These are phyloP conservation scores for Lethocerus indicus DNA, from an alignment of 1,140 invertebrate species.

Conservation along the genomic window DNA sequence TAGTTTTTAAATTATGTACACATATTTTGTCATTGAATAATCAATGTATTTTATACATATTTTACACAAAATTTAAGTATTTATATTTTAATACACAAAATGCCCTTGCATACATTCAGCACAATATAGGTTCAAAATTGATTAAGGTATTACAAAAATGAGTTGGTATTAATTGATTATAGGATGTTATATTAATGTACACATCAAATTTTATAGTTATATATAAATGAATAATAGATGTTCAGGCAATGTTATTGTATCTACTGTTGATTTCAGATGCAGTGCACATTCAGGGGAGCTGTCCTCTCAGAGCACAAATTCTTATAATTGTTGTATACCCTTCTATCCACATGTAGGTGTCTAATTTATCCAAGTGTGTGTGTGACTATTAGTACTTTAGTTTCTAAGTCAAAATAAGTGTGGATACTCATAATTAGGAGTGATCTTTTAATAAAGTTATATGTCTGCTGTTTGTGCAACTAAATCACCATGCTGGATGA, in stretches of 20 bases:
- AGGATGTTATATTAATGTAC: too few relatives aligned
- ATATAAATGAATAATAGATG: neutral
- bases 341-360: neutral
- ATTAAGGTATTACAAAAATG: too few relatives aligned
- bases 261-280: constrained; percentile 15
- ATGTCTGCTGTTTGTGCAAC: neutral
- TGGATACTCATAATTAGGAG: too few relatives aligned
- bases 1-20: too few relatives aligned
- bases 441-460: neutral
- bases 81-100: too few relatives aligned
- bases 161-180: too few relatives aligned
- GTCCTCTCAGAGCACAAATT: constrained; percentile 16
- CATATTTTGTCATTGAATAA: too few relatives aligned
- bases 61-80: too few relatives aligned
- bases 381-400: constrained; percentile 8
- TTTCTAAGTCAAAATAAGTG: neutral
- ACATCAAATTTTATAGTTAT: neutral
- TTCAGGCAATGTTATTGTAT: constrained; percentile 12
- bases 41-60: too few relatives aligned
- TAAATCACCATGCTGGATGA: too few relatives aligned
- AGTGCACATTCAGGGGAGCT: constrained; percentile 15
- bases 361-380: constrained; percentile 8
- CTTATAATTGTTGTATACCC: constrained; percentile 7
- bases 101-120: too few relatives aligned
- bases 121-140: too few relatives aligned